Conservation (phyloP, 2,888 invertebrate species). For the Yponomeuta evonymella region DNA sequence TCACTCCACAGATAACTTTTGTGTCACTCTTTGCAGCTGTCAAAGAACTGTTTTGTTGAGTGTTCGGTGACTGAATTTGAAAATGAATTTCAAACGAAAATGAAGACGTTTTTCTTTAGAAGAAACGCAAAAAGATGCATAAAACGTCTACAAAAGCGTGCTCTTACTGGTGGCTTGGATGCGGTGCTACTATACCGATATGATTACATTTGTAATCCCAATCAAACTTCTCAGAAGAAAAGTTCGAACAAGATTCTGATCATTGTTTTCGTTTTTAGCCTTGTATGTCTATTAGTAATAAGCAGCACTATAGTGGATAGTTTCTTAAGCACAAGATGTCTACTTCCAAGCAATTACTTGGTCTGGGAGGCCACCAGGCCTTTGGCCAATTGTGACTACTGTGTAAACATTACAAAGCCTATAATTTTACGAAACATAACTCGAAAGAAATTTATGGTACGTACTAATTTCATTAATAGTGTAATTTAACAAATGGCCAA, state of each 20-base stretch:
- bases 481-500: no score
- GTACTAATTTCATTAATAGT: slow-evolving; percentile 14
- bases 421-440: slow-evolving; percentile 82
- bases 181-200: slow-evolving; percentile 37
- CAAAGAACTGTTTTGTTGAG: not conserved
- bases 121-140: slow-evolving; percentile 32
- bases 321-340: slow-evolving; percentile 80
- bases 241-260: slow-evolving; percentile 35
- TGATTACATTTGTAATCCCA: slow-evolving; percentile 42
- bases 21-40: no score
- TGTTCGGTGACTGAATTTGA: not conserved
- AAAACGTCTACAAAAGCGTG: slow-evolving; percentile 42
- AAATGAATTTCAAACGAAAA: slow-evolving; percentile 14
- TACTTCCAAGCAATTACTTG: slow-evolving; percentile 88
- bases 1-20: no score
- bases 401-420: slow-evolving; percentile 80
- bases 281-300: slow-evolving; percentile 37
- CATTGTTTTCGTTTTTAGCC: slow-evolving; percentile 31
- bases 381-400: slow-evolving; percentile 87
- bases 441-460: slow-evolving; percentile 79
- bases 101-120: slow-evolving; percentile 22
- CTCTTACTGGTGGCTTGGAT: slow-evolving; percentile 44
- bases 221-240: slow-evolving; percentile 30
- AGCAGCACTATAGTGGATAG: slow-evolving; percentile 39
- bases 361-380: slow-evolving; percentile 92